Evolutionary conservation across 2,888 invertebrate species (phyloP).

Genomic region (Drosophila neonasuta): DNA sequence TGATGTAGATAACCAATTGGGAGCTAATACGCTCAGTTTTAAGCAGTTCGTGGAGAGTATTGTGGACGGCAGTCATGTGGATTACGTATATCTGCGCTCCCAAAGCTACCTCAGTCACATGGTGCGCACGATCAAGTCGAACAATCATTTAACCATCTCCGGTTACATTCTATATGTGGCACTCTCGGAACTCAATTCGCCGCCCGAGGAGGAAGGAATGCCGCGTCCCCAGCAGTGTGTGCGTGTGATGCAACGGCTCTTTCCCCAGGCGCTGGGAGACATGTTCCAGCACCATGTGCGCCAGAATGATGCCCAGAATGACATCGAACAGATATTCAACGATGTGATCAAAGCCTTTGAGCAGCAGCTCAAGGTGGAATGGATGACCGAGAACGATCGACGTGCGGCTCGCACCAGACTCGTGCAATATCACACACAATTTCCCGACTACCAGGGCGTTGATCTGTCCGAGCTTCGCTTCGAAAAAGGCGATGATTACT

Average conservation of each 20-base stretch:
- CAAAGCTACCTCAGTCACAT: conserved; percentile 70
- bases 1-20: conserved; percentile 57
- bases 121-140: conserved; percentile 51
- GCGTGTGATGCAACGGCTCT: conserved; percentile 63
- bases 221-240: conserved; percentile 64
- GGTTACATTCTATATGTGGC: conserved; percentile 79
- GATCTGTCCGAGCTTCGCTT: conserved; percentile 57
- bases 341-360: conserved; percentile 66
- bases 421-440: conserved; percentile 51
- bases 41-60: conserved; percentile 70
- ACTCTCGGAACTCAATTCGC: conserved; percentile 55
- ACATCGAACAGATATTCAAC: conserved; percentile 64
- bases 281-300: conserved; percentile 68
- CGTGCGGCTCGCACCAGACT: conserved; percentile 65
- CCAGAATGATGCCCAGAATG: conserved; percentile 54
- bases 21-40: conserved; percentile 69
- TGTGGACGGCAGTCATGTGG: conserved; percentile 45
- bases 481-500: conserved; percentile 64
- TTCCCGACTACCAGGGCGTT: conserved; percentile 66
- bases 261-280: conserved; percentile 77
- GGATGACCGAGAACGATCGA: conserved; percentile 75
- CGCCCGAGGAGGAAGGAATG: conserved; percentile 36
- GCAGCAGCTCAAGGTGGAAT: conserved; percentile 57
- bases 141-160: conserved; percentile 64
- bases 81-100: conserved; percentile 69